Evolutionary conservation across 2,888 invertebrate species (phyloP), one percentile per base, ranked within the genome.

Genomic region (Panopea generosa): DNA sequence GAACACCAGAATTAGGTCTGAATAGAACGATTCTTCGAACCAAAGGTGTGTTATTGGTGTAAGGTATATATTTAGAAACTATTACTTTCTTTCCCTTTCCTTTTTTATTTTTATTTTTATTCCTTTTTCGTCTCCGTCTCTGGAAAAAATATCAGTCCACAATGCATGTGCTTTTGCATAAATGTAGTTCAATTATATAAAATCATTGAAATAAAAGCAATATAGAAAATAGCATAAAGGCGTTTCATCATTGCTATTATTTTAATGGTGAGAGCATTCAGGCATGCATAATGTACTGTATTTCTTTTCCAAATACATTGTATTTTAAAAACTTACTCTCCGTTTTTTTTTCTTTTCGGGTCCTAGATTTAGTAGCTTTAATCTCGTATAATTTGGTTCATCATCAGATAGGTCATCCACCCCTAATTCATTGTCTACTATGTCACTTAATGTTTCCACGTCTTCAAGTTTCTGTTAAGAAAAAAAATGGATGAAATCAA

Each of bases 391-490:
- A 59, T 73, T 77, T 22, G 59, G 61, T 45, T 76, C 76, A 50
- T 81, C 81, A 29, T 76, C 76, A 49, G 77, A 77, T 29, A 80
- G 55, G 49, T 74, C 75, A 29, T 70, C 77, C 29, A 80, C 78
- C 43, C 67, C 78, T 50, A 73, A 73, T 73, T 82, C 82, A 68
- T 73, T 78, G 57, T 78, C 77, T 60, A 67, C 76, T 61, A 82
- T 82, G 57, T 76, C 82, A 68, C 82, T 82, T 14, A 82, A 63
- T 24, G 82, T 78, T 50, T 82, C 82, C 11, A 82, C 67, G 11
- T 82, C 77, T 47, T 80, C 80, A 47, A 80, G 59, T 55, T 59
- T 65, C 80, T 80, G 65, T 47, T 43, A 22, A 70, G 57, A 22
- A 49, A 63, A 60, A 40, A 38, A n/a, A n/a, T n/a, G n/a, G n/a